Evolutionary conservation across 2,113 vertebrate species (phyloP), one percentile per base, ranked within the genome.

Genomic region (Rattus rattus): DNA sequence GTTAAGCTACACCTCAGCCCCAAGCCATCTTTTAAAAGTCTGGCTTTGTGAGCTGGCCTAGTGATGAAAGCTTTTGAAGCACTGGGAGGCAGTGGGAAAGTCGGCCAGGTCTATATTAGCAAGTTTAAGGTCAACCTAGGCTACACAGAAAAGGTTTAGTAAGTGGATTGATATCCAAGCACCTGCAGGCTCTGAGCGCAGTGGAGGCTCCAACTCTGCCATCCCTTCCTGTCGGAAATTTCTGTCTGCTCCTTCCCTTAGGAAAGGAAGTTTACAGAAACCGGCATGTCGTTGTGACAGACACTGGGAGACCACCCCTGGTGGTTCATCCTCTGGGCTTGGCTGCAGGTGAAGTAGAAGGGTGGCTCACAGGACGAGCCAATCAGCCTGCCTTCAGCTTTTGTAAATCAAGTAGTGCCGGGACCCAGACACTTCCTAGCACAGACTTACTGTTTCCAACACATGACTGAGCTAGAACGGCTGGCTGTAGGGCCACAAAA

Each of bases 301-400:
- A 70, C 17, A 28, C 22, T 75, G 6, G 36, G 22, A 39, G 36
- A 22, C 61, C 54, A 90, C 39, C 16, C 47, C 36, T 88, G 61
- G 5, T 28, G 22, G 63, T 47, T 52, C 28, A n/a, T n/a, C 43
- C 77, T 39, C 33, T 80, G 70, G 0, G 0, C 19, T 36, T 26
- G 61, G 47, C 33, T 39, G 39, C 17, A 6, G 22, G 43, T 36
- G 36, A 16, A 11, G 33, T 13, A 72, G 36, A 72, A 1, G 17
- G 14, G 10, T 12, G 47, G 28, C 26, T 67, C 26, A 1, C 65
- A 4, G 67, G n/a, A 10, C 7, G 2, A 7, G 30, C 30, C 0
- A 30, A 26, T 28, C 2, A 33, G 26, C 26, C 88, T 65, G 7
- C 47, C 61, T 7, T 28, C 56, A 5, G 77, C 47, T 84, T 87